A percentile compares a stretch with the other conserved stretches of the same genome.
Evolutionary conservation across 2,888 invertebrate genomes (phyloP).

Genomic region (Amphipyra tragopoginis): DNA sequence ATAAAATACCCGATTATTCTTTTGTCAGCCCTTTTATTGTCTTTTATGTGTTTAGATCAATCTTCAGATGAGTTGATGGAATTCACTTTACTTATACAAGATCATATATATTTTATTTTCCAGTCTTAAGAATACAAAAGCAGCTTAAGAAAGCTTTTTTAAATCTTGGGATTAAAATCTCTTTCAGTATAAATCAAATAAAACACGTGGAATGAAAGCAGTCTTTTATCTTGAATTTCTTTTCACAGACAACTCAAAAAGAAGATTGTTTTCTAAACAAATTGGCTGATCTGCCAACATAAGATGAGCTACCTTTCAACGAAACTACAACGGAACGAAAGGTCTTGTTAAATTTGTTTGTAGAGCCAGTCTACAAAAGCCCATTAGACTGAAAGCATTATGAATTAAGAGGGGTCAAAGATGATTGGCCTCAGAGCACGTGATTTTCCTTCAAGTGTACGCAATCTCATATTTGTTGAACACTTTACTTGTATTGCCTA

Average conservation of each 20-base stretch:
- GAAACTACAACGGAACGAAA: not conserved
- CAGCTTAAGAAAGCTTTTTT: not conserved
- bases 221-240: slow-evolving; percentile 11
- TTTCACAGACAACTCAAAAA: slow-evolving; percentile 10
- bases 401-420: slow-evolving; percentile 3
- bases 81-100: not conserved
- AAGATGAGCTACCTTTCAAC: not conserved
- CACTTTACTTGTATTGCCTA: slow-evolving; percentile 1
- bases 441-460: not conserved
- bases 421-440: not conserved
- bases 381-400: not conserved
- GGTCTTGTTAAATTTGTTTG: slow-evolving; percentile 1
- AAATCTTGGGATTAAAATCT: slow-evolving; percentile 3
- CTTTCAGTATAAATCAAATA: slow-evolving; percentile 9
- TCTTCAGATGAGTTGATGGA: not conserved
- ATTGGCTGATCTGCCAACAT: not conserved
- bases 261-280: slow-evolving; percentile 15
- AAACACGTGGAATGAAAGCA: slow-evolving; percentile 1
- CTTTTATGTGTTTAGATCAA: no score
- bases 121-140: not conserved
- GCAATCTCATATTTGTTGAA: not conserved
- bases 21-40: no score
- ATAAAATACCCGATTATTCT: no score
- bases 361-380: slow-evolving; percentile 1
- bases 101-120: not conserved